Conservation (phyloP, 2,113 vertebrate genomes). For the Hyperopisus bebe region DNA sequence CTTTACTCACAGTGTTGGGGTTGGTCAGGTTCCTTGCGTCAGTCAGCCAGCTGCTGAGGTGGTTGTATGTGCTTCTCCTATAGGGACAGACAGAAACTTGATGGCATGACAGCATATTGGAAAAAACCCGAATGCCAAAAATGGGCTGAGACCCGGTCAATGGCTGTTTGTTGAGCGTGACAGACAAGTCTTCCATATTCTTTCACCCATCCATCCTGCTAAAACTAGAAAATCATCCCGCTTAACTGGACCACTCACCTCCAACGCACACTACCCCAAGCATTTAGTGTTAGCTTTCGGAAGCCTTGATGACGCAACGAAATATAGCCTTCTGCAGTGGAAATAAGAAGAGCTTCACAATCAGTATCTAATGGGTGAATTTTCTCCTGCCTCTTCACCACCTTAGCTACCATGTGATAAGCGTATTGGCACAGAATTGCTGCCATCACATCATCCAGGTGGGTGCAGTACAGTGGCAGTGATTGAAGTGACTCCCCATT, state of each 20-base stretch:
- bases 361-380: background rate
- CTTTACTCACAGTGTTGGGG: slow-evolving; percentile 91
- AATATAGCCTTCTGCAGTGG: background rate
- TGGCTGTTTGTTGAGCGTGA: background rate
- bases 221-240: background rate
- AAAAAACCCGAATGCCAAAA: background rate
- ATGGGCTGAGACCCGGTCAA: background rate
- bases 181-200: background rate
- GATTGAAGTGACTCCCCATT: background rate
- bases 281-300: background rate
- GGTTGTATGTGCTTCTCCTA: slow-evolving; percentile 99
- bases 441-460: background rate
- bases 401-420: background rate
- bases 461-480: background rate
- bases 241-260: background rate
- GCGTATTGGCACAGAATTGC: background rate
- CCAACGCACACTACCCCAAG: background rate
- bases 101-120: slow-evolving; percentile 33
- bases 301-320: background rate
- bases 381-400: background rate
- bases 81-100: background rate
- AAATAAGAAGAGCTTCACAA: background rate
- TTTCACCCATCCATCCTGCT: background rate
- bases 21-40: slow-evolving; percentile 98
- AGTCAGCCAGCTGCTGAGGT: slow-evolving; percentile 98